phyloP scores from a whole-genome alignment of 2,113 vertebrate genomes.

The Anseranas semipalmata region DNA sequence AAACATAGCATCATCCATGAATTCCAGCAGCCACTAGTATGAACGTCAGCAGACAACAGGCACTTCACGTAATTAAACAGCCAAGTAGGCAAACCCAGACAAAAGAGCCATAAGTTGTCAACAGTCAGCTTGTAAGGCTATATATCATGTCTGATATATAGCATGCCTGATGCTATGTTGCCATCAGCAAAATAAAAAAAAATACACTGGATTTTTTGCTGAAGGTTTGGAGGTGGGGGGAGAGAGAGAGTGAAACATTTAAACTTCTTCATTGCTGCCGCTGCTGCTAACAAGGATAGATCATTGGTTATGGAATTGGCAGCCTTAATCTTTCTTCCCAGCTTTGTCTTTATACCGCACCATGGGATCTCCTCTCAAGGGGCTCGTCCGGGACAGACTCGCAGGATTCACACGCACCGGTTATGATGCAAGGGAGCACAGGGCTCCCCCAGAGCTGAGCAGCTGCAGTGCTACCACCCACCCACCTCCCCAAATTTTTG shows the following conservation, averaged over 20 bases:
- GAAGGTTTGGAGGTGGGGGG: background rate
- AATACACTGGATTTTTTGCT: background rate
- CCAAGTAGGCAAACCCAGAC: constrained; percentile 57
- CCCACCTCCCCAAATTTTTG: background rate
- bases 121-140: background rate
- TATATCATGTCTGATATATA: background rate
- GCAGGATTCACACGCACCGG: rapidly evolving
- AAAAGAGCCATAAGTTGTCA: constrained; percentile 33
- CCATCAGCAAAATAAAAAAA: background rate
- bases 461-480: rapidly evolving
- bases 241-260: background rate
- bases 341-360: background rate
- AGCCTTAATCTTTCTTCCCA: background rate
- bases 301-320: background rate
- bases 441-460: rapidly evolving
- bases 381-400: background rate
- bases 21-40: background rate
- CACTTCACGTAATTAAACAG: constrained; percentile 64
- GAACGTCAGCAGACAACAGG: background rate
- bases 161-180: background rate
- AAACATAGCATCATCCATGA: background rate
- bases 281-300: background rate
- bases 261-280: background rate
- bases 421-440: background rate
- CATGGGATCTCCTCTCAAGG: background rate